Conservation (phyloP, 1,140 invertebrate species). For the Drosophila miranda region DNA sequence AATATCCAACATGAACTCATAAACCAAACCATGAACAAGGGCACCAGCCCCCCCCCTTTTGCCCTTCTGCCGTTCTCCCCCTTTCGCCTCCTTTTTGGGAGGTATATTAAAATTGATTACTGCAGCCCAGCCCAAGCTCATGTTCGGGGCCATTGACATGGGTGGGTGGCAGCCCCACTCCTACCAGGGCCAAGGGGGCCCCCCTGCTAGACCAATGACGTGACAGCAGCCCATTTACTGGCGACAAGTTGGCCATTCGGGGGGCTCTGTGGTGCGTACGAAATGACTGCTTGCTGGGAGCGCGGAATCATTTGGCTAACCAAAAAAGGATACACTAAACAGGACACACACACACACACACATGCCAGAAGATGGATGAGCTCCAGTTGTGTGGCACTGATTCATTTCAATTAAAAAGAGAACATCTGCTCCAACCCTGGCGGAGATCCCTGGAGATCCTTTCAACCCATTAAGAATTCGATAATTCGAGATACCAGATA, state of each 20-base stretch:
- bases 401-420: too few species aligned
- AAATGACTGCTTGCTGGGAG: conserved; percentile 43
- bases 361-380: too few species aligned
- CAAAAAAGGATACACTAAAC: conserved; percentile 4
- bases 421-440: too few species aligned
- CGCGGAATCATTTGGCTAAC: conserved; percentile 19
- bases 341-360: too few species aligned
- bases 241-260: conserved; percentile 72
- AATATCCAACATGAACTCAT: conserved; percentile 66
- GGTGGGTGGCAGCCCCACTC: background rate
- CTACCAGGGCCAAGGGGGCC: too few species aligned
- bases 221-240: conserved; percentile 71
- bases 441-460: too few species aligned
- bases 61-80: background rate
- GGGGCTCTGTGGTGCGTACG: conserved; percentile 59
- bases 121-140: conserved; percentile 22
- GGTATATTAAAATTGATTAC: conserved; percentile 72
- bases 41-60: background rate
- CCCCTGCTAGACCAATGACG: conserved; percentile 39
- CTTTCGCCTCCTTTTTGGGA: background rate
- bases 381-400: too few species aligned
- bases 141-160: conserved; percentile 31
- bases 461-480: too few species aligned
- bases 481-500: too few species aligned
- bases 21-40: conserved; percentile 33